phyloP scores from a whole-genome alignment of 1,140 invertebrate genomes.

The Drosophila bocki region DNA sequence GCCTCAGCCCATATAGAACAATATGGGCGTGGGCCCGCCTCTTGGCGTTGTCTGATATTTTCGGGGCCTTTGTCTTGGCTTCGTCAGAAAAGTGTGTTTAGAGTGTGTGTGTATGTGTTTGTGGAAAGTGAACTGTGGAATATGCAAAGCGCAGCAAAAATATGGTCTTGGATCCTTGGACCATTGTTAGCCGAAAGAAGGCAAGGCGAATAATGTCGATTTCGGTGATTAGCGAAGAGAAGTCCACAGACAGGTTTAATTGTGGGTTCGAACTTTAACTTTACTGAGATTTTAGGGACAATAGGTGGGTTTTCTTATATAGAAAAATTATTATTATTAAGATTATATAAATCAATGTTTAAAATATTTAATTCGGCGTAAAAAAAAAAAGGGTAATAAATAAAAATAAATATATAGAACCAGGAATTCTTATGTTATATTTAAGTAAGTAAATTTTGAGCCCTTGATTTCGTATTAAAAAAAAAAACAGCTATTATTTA shows the following conservation, averaged over 20 bases:
- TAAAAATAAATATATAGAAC: background rate
- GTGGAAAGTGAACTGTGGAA: constrained; percentile 8
- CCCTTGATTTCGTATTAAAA: background rate
- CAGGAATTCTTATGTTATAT: too few relatives aligned
- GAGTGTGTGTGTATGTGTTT: background rate
- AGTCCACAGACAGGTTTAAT: constrained; percentile 21
- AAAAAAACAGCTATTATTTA: too few relatives aligned
- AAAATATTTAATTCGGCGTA: background rate
- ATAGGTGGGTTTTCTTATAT: background rate
- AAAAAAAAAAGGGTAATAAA: too few relatives aligned
- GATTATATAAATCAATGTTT: background rate
- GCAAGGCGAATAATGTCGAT: constrained; percentile 10
- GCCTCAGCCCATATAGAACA: constrained; percentile 14
- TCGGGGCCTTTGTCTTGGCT: constrained; percentile 25
- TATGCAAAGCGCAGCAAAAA: constrained; percentile 43
- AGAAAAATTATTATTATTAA: background rate
- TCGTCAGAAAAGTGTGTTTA: background rate
- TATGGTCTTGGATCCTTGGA: background rate
- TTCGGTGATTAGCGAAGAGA: constrained; percentile 30
- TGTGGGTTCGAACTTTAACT: background rate
- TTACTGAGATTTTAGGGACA: background rate
- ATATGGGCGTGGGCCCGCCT: constrained; percentile 37
- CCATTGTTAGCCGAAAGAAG: background rate
- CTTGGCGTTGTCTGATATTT: constrained; percentile 61
- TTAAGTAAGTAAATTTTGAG: background rate